phyloP scores from a whole-genome alignment of 2,888 invertebrate genomes.

The Mythimna lalbum region DNA sequence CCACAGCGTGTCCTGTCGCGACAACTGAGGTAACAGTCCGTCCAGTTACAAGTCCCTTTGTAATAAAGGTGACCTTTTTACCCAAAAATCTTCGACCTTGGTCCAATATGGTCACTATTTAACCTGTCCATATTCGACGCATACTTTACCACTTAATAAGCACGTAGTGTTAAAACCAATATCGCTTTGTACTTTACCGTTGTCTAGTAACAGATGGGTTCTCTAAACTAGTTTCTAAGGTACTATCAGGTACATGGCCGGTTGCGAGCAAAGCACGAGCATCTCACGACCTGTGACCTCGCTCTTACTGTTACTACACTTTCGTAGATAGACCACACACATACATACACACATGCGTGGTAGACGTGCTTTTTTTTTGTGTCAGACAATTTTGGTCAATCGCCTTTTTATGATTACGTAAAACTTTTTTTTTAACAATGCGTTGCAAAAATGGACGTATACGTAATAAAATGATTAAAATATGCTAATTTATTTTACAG shows the following conservation, averaged over 20 bases:
- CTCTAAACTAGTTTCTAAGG: slow-evolving; percentile 47
- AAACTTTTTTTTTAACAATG: slow-evolving; percentile 2
- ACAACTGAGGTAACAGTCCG: too few species aligned
- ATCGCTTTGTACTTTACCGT: slow-evolving; percentile 19
- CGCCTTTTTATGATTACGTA: neutral
- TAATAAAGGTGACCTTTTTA: neutral
- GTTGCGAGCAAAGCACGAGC: slow-evolving; percentile 48
- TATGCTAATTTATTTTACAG: slow-evolving; percentile 55
- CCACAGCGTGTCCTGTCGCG: too few species aligned
- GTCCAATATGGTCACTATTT: neutral
- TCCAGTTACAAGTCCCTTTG: neutral
- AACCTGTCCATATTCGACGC: neutral
- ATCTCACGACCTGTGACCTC: slow-evolving; percentile 56
- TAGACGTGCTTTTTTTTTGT: slow-evolving; percentile 1
- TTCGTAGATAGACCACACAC: slow-evolving; percentile 50
- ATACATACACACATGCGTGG: slow-evolving; percentile 27
- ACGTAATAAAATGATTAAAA: slow-evolving; percentile 19
- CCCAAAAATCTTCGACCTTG: neutral
- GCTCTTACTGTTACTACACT: slow-evolving; percentile 51
- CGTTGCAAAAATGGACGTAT: neutral
- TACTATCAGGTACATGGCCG: slow-evolving; percentile 34
- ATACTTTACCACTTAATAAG: neutral
- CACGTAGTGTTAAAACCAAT: slow-evolving; percentile 37
- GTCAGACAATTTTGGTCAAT: neutral
- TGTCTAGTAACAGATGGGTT: slow-evolving; percentile 28